Conservation (phyloP, 2,888 invertebrate genomes). For the Lepidocyrtoides sp. region DNA sequence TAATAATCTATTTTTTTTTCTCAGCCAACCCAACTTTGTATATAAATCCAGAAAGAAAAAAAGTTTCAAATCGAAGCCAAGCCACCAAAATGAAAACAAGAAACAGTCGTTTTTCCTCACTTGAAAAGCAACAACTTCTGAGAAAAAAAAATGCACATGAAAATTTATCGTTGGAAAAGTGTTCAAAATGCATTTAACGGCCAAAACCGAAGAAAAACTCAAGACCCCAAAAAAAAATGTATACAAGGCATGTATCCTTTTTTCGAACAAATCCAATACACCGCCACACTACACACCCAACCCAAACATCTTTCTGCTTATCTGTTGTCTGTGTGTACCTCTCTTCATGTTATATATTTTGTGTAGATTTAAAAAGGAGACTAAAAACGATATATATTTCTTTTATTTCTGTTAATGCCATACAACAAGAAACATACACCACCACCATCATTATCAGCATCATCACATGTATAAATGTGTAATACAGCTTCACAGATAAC, state of each 20-base stretch:
- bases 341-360: background rate
- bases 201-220: too few relatives aligned
- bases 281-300: background rate
- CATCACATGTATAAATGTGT: background rate
- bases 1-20: background rate
- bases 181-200: background rate
- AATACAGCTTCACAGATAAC: constrained; percentile 27
- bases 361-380: too few relatives aligned
- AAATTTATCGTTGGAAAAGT: background rate
- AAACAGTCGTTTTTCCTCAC: background rate
- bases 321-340: background rate
- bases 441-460: background rate
- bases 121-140: constrained; percentile 19
- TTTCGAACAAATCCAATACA: constrained; percentile 15
- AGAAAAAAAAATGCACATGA: constrained; percentile 18
- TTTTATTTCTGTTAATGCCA: too few relatives aligned
- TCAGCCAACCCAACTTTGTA: background rate
- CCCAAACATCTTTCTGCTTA: background rate
- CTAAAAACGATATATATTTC: too few relatives aligned
- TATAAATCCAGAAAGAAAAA: background rate
- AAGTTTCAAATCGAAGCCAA: background rate
- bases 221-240: too few relatives aligned
- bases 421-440: background rate
- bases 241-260: background rate
- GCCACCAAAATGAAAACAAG: background rate